Conservation (phyloP, 2,797 vertebrate species). For the Cuculus canorus region DNA sequence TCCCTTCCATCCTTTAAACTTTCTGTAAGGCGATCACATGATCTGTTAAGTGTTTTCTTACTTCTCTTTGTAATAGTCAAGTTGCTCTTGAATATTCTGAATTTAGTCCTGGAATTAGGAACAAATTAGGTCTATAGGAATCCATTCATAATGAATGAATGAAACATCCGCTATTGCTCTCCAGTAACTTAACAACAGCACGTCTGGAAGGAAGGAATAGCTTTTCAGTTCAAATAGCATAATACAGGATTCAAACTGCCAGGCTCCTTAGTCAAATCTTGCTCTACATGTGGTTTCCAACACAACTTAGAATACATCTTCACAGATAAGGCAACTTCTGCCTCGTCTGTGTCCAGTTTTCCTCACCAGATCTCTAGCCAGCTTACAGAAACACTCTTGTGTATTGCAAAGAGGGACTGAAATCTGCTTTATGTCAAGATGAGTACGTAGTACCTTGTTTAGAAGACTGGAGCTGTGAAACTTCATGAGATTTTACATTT, state of each 20-base stretch:
- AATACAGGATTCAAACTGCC: not conserved
- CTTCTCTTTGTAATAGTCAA: not conserved
- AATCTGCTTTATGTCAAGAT: not conserved
- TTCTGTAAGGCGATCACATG: not conserved
- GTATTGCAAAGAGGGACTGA: not conserved
- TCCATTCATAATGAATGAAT: no score
- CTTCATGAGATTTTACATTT: not conserved
- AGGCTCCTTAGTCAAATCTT: not conserved
- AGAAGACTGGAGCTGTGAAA: not conserved
- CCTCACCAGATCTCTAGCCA: not conserved
- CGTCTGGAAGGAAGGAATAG: not conserved
- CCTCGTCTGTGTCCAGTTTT: not conserved
- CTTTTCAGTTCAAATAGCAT: not conserved
- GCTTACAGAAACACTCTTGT: not conserved
- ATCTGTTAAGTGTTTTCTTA: not conserved
- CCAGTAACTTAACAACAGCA: not conserved
- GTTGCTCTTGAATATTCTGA: not conserved
- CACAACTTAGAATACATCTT: not conserved
- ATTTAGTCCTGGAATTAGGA: not conserved
- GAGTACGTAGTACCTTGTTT: not conserved
- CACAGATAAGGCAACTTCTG: not conserved
- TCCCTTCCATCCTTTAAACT: not conserved
- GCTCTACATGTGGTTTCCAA: not conserved
- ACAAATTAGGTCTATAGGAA: not conserved
- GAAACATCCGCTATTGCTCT: not conserved